Evolutionary conservation across 2,888 invertebrate species (phyloP), one percentile per base, ranked within the genome.

Genomic region (Glomeris marginata): DNA sequence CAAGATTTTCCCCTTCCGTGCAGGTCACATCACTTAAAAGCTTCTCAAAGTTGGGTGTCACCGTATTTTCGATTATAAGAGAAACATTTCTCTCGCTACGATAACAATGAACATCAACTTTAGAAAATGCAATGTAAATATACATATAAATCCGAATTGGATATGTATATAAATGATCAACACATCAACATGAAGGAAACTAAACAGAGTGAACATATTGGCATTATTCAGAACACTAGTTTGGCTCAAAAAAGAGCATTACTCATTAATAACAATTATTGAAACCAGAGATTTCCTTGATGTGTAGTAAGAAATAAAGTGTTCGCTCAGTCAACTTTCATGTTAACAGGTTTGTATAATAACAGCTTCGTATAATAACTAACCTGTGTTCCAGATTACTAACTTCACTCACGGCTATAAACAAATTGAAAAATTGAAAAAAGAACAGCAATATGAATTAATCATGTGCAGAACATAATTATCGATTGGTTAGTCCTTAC

Each of bases 1-100:
- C 69, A 35, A 80, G 77, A 57, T 74, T 72, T 57, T 84, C 81
- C 15, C 80, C 80, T 65, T 82, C 81, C 37, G 76, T 76, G 5
- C 77, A 78, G 46, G 79, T 68, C 45, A 79, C 74, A 64, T 85
- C 84, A 38, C 77, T 74, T 37, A 85, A 69, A 37, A 84, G 69
- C 61, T 77, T 77, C 42, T 72, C 74, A 63, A 84, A 83, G 62
- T 77, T 78, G 34, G 82, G 81, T 41, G 74, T 66, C 6, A 66
- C 45, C 1, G 45, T 45, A 33, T 49, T 55, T 41, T 38, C 49
- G 6, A 33, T 15, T 8, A 40, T n/a, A 1, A 45, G 34, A n/a
- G 45, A 16, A 22, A 50, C 33, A 18, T 50, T 45, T 38, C 45
- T 50, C 5, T 37, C 28, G 33, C 50, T 50, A 40, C 21, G 44